These are phyloP conservation scores for Corydoras sp. DNA, from an alignment of 2,113 vertebrate genomes.

Conservation along the genomic window DNA sequence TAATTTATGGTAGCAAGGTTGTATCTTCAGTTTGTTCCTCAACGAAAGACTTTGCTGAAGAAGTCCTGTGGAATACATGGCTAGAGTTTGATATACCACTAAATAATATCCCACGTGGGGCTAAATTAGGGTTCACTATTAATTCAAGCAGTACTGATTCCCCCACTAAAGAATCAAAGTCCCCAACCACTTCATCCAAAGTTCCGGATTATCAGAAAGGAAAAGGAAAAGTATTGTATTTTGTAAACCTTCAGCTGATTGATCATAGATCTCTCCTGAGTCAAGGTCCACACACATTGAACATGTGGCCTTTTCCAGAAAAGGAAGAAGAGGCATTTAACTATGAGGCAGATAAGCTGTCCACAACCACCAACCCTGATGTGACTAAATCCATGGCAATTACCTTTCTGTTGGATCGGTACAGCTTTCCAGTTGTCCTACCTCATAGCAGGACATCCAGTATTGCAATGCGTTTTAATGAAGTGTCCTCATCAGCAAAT, in stretches of 20 bases:
- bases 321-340: conserved; percentile 58
- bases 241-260: conserved; percentile 70
- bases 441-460: conserved; percentile 43
- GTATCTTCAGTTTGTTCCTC: conserved; percentile 56
- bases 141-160: conserved; percentile 45
- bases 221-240: conserved; percentile 63
- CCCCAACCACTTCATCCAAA: conserved; percentile 24
- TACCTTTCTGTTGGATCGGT: conserved; percentile 64
- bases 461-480: too few relatives aligned
- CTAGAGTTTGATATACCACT: conserved; percentile 66
- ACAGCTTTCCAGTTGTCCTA: conserved; percentile 68
- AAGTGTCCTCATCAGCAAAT: too few relatives aligned
- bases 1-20: conserved; percentile 65
- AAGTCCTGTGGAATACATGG: conserved; percentile 72
- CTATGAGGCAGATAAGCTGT: conserved; percentile 67
- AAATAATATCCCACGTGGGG: conserved; percentile 63
- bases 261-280: conserved; percentile 69
- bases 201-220: conserved; percentile 48
- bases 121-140: conserved; percentile 65
- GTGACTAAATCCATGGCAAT: conserved; percentile 63
- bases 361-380: conserved; percentile 67
- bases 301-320: conserved; percentile 67
- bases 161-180: conserved; percentile 38
- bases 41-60: conserved; percentile 58
- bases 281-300: conserved; percentile 62